phyloP scores from a whole-genome alignment of 2,888 invertebrate genomes.

The Clepsis dumicolana region DNA sequence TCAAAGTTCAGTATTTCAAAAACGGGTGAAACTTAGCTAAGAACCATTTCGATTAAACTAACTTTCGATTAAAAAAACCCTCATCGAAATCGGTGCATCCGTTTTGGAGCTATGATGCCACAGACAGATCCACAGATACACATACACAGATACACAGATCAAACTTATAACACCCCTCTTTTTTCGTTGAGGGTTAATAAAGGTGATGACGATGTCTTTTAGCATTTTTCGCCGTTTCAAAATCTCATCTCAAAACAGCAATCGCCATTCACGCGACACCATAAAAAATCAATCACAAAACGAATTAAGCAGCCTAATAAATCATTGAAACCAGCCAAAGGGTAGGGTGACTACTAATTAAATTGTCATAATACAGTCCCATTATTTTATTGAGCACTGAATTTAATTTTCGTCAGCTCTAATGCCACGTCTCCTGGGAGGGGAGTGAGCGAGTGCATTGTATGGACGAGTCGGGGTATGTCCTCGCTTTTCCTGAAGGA shows the following conservation, averaged over 20 bases:
- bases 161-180: no score
- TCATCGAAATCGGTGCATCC: no score
- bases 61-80: no score
- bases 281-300: slow-evolving; percentile 44
- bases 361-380: slow-evolving; percentile 72
- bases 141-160: no score
- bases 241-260: background rate
- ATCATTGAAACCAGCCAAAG: slow-evolving; percentile 50
- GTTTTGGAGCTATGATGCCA: no score
- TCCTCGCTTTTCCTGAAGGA: slow-evolving; percentile 42
- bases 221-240: background rate
- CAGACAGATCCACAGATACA: no score
- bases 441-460: slow-evolving; percentile 54
- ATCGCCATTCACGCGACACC: slow-evolving; percentile 45
- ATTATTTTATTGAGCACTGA: slow-evolving; percentile 75
- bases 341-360: slow-evolving; percentile 63
- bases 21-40: no score
- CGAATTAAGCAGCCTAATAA: slow-evolving; percentile 45
- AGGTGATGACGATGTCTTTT: no score
- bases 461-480: slow-evolving; percentile 42
- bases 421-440: slow-evolving; percentile 64
- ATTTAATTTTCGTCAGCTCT: slow-evolving; percentile 71
- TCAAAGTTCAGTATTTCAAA: no score
- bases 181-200: no score
- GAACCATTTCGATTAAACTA: no score